Evolutionary conservation across 35 echinoderm and acorn worm genomes (phyloP), one percentile per base, ranked within the genome.

Genomic region (Eucidaris tribuloides): DNA sequence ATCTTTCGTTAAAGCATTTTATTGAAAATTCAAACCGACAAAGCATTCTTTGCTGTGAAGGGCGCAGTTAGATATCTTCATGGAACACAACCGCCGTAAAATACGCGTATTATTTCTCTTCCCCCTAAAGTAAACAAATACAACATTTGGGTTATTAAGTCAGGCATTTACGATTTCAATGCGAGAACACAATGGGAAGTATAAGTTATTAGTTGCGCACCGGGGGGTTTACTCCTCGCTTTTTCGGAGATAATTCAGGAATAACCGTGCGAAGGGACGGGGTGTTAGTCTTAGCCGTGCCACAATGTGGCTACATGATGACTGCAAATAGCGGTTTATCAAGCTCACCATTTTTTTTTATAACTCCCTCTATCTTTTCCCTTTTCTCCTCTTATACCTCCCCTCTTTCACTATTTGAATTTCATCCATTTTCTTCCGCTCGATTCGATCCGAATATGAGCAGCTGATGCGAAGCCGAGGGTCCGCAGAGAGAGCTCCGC

Each of bases 391-490:
- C 60, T 32, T 0, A 7, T 18, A 31, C 60, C 15, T 20, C 4
- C 24, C n/a, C 24, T 63, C 60, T 32, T 20, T 5, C 60, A 31
- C 55, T 58, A 4, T 18, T 0, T 9, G 55, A 0, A 7, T 33
- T 63, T 2, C 15, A 3, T 7, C 19, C 48, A 52, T 52, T 52
- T 74, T 44, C 68, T 74, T 74, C 68, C 68, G 68, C 68, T 40
- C 37, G 68, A 44, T 42, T 74, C 38, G 41, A 74, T n/a, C 41
- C 68, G 41, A 17, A 27, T 74, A 33, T 35, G 35, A 33, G 68
- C 68, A 74, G 68, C 68, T 74, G 68, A 74, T 40, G n/a, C n/a
- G n/a, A n/a, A n/a, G n/a, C n/a, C n/a, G n/a, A 74, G 48, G 9
- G 48, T 9, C 48, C 9, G 48, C 48, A 52, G 48, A 9, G 48